Percentiles rank a stretch among this genome's conserved stretches.
These are phyloP conservation scores for Leguminivora glycinivorella DNA, from an alignment of 1,140 invertebrate species.

Conservation along the genomic window DNA sequence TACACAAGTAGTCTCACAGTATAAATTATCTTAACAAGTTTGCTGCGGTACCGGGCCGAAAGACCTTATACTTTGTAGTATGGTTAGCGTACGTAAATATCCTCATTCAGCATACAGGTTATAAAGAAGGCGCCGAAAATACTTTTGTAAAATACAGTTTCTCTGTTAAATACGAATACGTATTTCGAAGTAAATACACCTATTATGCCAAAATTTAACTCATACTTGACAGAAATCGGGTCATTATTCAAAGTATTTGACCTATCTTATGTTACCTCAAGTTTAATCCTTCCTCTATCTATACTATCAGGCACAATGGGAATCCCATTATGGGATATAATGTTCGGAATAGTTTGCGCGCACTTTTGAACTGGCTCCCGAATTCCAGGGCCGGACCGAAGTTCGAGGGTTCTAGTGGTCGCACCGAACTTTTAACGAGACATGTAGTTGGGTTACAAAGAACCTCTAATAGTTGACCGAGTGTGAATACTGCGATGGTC, in stretches of 20 bases:
- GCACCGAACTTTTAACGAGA: slow-evolving; percentile 67
- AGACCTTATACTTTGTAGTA: too few relatives aligned
- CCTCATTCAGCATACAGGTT: too few relatives aligned
- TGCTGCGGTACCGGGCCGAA: too few relatives aligned
- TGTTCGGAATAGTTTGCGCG: slow-evolving; percentile 53
- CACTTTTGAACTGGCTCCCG: slow-evolving; percentile 63
- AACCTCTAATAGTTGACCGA: slow-evolving; percentile 42
- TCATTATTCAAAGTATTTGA: slow-evolving; percentile 28
- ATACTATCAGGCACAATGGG: slow-evolving; percentile 67
- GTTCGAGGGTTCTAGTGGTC: slow-evolving; percentile 52
- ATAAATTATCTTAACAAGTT: too few relatives aligned
- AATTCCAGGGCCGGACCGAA: slow-evolving; percentile 49
- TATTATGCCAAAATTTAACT: not conserved
- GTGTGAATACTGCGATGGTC: slow-evolving; percentile 5
- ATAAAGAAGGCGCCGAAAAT: too few relatives aligned
- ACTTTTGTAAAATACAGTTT: too few relatives aligned
- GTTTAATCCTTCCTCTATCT: slow-evolving; percentile 71
- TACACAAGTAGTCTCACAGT: too few relatives aligned
- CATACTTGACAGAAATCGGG: not conserved
- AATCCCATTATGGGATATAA: too few relatives aligned
- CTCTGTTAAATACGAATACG: too few relatives aligned
- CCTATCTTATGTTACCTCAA: slow-evolving; percentile 54
- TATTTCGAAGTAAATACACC: too few relatives aligned
- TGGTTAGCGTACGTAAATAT: too few relatives aligned
- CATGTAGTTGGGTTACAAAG: slow-evolving; percentile 54